A percentile compares a stretch with the other conserved stretches of the same genome.
phyloP scores from a whole-genome alignment of 2,113 vertebrate species.

The Hydrolagus affinis region DNA sequence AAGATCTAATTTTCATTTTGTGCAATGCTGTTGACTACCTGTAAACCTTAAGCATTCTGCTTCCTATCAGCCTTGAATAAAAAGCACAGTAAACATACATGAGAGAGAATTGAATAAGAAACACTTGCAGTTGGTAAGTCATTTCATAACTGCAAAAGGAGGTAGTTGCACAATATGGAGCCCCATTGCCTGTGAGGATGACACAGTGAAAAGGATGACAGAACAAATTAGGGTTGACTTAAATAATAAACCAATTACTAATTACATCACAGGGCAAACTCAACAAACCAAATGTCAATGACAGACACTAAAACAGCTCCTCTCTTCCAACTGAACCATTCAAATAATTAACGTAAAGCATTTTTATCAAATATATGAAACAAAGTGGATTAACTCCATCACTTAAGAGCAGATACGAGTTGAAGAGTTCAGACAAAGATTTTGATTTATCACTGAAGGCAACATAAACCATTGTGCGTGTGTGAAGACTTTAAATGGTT shows the following conservation, averaged over 20 bases:
- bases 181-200: too few species aligned
- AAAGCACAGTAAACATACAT: not conserved
- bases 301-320: not conserved
- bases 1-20: not conserved
- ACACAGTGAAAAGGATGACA: not conserved
- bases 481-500: not conserved
- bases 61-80: not conserved
- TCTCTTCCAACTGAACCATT: not conserved
- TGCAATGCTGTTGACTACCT: not conserved
- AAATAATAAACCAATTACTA: slow-evolving; percentile 25
- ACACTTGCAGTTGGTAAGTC: not conserved
- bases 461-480: not conserved
- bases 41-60: not conserved
- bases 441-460: not conserved
- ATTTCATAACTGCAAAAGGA: not conserved
- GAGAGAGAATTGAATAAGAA: not conserved
- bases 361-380: not conserved
- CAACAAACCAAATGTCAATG: not conserved
- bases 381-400: not conserved
- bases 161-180: too few species aligned
- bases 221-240: slow-evolving; percentile 17
- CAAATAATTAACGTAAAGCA: not conserved
- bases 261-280: slow-evolving; percentile 14
- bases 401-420: not conserved
- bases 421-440: not conserved